These are phyloP conservation scores for Ennomos fuscantarius DNA, from an alignment of 2,888 invertebrate species.

Conservation along the genomic window DNA sequence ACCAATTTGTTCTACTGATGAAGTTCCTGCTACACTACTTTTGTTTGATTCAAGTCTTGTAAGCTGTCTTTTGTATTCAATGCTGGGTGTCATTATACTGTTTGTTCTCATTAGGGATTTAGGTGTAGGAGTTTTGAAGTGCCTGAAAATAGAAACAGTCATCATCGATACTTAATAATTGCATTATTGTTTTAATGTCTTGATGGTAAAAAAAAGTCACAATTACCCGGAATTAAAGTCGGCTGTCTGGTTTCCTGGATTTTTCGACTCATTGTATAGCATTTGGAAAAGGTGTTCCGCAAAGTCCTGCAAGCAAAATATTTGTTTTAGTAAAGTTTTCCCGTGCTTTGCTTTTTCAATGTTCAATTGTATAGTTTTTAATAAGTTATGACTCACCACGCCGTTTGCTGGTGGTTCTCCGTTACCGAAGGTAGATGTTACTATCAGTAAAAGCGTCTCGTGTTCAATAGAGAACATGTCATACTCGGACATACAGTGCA, in stretches of 20 bases:
- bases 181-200: background rate
- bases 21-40: conserved; percentile 88
- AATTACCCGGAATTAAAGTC: conserved; percentile 51
- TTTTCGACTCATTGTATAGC: conserved; percentile 66
- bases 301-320: conserved; percentile 61
- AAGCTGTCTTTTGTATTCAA: conserved; percentile 85
- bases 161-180: no score
- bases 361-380: background rate
- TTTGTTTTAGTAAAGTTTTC: background rate
- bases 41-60: conserved; percentile 83
- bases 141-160: conserved; percentile 53
- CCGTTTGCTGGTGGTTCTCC: conserved; percentile 99
- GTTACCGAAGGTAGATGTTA: conserved; percentile 98
- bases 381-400: conserved; percentile 86
- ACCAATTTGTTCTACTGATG: conserved; percentile 92
- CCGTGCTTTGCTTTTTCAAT: background rate
- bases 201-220: no score
- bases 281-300: conserved; percentile 72
- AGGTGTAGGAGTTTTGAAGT: conserved; percentile 90
- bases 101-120: conserved; percentile 96
- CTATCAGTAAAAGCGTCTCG: conserved; percentile 95
- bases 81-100: conserved; percentile 82
- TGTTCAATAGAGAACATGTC: conserved; percentile 97
- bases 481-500: conserved; percentile 96
- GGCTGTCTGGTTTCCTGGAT: conserved; percentile 52